These are phyloP conservation scores for Polypterus senegalus DNA, from an alignment of 2,113 vertebrate species.

Conservation along the genomic window DNA sequence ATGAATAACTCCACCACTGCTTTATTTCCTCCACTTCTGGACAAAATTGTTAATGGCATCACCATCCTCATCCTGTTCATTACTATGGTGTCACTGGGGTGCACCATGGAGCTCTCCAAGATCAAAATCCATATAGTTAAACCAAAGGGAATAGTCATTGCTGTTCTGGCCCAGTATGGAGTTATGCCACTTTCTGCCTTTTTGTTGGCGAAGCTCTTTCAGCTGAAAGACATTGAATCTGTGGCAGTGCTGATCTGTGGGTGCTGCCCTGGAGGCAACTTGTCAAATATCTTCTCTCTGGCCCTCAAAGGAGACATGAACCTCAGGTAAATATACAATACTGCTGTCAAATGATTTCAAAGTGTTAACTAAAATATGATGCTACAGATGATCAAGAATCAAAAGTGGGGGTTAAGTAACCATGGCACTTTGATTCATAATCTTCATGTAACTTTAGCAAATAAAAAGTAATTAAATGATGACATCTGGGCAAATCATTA, in stretches of 20 bases:
- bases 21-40: slow-evolving; percentile 15
- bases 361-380: too few species aligned
- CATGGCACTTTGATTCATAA: too few species aligned
- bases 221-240: slow-evolving; percentile 41
- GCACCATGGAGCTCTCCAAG: slow-evolving; percentile 65
- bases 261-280: slow-evolving; percentile 65
- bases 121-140: slow-evolving; percentile 55
- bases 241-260: slow-evolving; percentile 65
- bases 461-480: too few species aligned
- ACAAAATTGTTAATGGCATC: slow-evolving; percentile 37
- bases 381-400: too few species aligned
- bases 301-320: slow-evolving; percentile 68
- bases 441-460: too few species aligned
- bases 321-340: slow-evolving; percentile 52
- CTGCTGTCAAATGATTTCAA: too few species aligned
- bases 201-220: slow-evolving; percentile 47
- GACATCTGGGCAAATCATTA: too few species aligned
- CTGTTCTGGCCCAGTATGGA: slow-evolving; percentile 60
- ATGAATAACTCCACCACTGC: slow-evolving; percentile 26
- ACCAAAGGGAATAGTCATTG: slow-evolving; percentile 56
- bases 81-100: slow-evolving; percentile 60
- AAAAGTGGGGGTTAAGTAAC: too few species aligned
- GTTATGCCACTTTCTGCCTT: slow-evolving; percentile 72
- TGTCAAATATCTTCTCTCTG: slow-evolving; percentile 66
- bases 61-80: slow-evolving; percentile 39